phyloP scores from a whole-genome alignment of 2,113 vertebrate species.

The Peromyscus leucopus region DNA sequence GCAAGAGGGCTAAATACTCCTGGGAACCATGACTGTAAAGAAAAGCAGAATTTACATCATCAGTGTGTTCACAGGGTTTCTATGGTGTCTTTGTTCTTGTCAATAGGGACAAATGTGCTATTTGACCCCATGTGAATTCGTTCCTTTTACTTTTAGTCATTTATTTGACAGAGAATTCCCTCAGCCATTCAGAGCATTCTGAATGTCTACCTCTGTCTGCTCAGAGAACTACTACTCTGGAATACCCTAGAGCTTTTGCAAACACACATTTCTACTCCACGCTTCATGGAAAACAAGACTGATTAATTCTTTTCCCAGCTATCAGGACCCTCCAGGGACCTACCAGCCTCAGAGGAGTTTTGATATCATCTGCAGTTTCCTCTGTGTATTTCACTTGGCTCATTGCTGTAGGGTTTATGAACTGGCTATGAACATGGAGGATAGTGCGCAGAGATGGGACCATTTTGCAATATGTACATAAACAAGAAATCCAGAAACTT shows the following conservation, averaged over 20 bases:
- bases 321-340: background rate
- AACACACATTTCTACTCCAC: background rate
- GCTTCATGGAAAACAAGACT: background rate
- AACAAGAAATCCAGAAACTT: background rate
- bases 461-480: background rate
- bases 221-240: too few relatives aligned
- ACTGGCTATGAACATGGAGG: background rate
- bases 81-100: fast-evolving
- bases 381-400: background rate
- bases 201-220: background rate
- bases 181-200: background rate
- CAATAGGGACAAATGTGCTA: background rate
- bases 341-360: background rate
- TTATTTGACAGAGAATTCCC: background rate
- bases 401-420: background rate
- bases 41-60: background rate
- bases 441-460: background rate
- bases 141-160: background rate
- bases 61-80: too few relatives aligned
- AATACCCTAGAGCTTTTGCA: background rate
- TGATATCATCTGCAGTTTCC: background rate
- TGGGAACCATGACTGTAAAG: background rate
- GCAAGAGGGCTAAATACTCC: background rate
- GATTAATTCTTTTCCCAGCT: background rate
- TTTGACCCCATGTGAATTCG: background rate